These are phyloP conservation scores for Drosophila virilis DNA, from an alignment of 1,140 invertebrate species.

Conservation along the genomic window DNA sequence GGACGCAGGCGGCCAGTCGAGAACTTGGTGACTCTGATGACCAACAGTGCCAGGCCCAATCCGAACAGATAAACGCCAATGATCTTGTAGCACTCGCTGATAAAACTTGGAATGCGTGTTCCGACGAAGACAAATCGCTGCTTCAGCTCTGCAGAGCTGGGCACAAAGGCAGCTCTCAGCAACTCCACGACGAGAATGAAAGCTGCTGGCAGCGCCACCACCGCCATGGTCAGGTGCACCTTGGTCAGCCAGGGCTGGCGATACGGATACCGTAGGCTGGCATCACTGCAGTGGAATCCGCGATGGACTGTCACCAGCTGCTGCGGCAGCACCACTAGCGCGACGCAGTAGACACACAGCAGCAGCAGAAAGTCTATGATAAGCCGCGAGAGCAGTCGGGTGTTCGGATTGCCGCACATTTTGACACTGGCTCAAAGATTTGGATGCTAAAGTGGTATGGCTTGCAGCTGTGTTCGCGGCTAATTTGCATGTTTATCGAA, in stretches of 20 bases:
- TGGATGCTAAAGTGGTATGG: not conserved
- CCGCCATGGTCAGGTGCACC: constrained; percentile 66
- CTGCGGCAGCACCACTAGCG: constrained; percentile 71
- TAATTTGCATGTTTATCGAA: constrained; percentile 64
- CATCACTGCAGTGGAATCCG: constrained; percentile 75
- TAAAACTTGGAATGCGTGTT: constrained; percentile 68
- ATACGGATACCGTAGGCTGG: constrained; percentile 65
- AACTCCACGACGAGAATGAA: constrained; percentile 71
- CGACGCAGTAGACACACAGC: constrained; percentile 60
- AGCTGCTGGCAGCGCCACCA: constrained; percentile 66
- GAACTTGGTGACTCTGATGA: constrained; percentile 53
- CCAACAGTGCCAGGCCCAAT: constrained; percentile 54
- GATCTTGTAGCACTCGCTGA: constrained; percentile 78
- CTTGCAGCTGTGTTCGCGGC: constrained; percentile 31
- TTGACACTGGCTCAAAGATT: constrained; percentile 53
- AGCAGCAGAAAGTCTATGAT: constrained; percentile 75
- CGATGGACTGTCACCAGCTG: constrained; percentile 52
- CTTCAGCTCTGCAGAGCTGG: constrained; percentile 48
- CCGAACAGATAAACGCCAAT: constrained; percentile 75
- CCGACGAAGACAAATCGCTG: constrained; percentile 76
- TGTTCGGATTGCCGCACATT: constrained; percentile 81
- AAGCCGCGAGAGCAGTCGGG: constrained; percentile 72
- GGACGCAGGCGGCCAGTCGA: constrained; percentile 66
- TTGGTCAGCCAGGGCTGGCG: constrained; percentile 67
- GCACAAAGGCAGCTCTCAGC: constrained; percentile 68